phyloP scores from a whole-genome alignment of 2,797 vertebrate species.

The Muscicapa comitata region DNA sequence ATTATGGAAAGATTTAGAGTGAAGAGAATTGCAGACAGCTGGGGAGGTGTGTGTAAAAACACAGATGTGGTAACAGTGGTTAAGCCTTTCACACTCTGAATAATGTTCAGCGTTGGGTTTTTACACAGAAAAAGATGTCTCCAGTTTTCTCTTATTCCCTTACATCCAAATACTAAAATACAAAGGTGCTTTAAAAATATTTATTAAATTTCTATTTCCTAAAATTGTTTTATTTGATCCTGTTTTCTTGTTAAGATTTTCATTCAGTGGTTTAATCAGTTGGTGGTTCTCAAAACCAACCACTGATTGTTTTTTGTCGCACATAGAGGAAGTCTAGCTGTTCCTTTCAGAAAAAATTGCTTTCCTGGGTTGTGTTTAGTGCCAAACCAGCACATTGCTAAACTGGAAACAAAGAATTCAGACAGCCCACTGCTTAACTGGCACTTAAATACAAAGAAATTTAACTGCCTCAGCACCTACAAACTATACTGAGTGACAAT shows the following conservation, averaged over 20 bases:
- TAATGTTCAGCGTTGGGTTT: background rate
- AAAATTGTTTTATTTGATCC: background rate
- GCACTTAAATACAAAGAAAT: background rate
- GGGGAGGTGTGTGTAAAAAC: background rate
- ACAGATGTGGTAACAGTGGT: background rate
- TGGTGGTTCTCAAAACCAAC: no score
- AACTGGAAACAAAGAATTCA: background rate
- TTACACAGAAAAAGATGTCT: background rate
- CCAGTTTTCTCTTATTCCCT: rapidly evolving
- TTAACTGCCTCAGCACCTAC: background rate
- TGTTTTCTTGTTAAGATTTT: background rate
- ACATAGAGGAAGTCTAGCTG: no score
- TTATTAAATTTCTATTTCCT: background rate
- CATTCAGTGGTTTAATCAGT: background rate
- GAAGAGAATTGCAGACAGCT: background rate
- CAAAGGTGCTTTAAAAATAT: background rate
- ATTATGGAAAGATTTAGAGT: background rate
- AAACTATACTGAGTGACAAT: background rate
- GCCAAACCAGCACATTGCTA: background rate
- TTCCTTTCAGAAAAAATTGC: no score
- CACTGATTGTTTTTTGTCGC: no score
- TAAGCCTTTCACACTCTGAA: background rate
- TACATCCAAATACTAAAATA: background rate
- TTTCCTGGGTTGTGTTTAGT: no score
- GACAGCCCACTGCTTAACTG: background rate